Evolutionary conservation across 1,140 invertebrate species (phyloP), one percentile per base, ranked within the genome.

Genomic region (Lordiphosa stackelbergi): DNA sequence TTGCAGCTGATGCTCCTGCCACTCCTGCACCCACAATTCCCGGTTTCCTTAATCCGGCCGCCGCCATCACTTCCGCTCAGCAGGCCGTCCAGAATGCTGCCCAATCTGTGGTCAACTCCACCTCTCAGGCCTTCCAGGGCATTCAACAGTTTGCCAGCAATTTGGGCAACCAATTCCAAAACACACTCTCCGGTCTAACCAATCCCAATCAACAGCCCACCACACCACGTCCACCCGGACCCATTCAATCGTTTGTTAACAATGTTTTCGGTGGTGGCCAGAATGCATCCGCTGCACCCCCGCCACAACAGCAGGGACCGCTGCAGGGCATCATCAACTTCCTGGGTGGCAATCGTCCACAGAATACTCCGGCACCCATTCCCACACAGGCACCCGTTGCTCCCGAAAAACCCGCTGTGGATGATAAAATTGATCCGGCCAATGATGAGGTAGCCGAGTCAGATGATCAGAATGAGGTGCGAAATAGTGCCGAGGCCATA

Each of bases 131-230:
- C 6, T 85, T 86, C 68, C 85, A 86, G 66, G 85, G 85, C 9
- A 69, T 86, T 2, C 79, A 85, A 36, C 85, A 86, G 53, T 83
- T 86, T 5, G 85, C 85, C 60, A 75, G 58, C 57, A 86, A 83
- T 41, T 13, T 86, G 65, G 85, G 85, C 43, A 85, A 59, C 5
- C 79, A 85, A 35, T 86, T 86, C 62, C 85, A 86, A 68, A 86
- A 73, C 40, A 86, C 85, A 0, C 54, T 86, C 0, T 85, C 85
- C 8, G 69, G 65, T 0, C 24, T 86, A 12, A 66, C 66, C 3
- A 78, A 74, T 5, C 77, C 78, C 22, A 64, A 75, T 42, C 61
- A 60, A 19, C 74, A 62, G n/a, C 41, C 79, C 9, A 86, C 85
- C 24, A 86, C 85, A 1, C 52, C 63, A 0, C 79, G 85, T 62